phyloP scores from a whole-genome alignment of 2,113 vertebrate species.

The Macquaria australasica region DNA sequence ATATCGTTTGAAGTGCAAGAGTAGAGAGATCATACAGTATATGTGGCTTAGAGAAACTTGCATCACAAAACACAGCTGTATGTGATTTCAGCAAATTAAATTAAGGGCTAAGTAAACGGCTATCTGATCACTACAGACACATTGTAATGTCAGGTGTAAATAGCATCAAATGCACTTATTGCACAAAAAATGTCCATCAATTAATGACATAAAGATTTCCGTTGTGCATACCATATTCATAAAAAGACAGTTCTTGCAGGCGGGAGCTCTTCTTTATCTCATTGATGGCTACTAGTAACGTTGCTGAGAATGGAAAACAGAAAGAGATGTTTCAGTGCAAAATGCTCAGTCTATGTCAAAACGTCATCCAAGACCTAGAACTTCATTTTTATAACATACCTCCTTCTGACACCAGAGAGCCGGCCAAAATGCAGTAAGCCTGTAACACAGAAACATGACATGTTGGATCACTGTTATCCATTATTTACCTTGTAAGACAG shows the following conservation, averaged over 20 bases:
- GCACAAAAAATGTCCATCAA: not conserved
- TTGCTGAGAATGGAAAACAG: conserved; percentile 86
- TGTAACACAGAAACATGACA: conserved; percentile 64
- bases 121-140: not conserved
- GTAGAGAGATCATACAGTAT: not conserved
- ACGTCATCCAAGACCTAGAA: not conserved
- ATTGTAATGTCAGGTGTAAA: not conserved
- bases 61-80: not conserved
- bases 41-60: not conserved
- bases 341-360: not conserved
- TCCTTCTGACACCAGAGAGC: conserved; percentile 98
- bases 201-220: not conserved
- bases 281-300: conserved; percentile 95
- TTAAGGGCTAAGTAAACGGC: not conserved
- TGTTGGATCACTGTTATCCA: not conserved
- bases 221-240: conserved; percentile 92
- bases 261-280: conserved; percentile 94
- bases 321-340: conserved; percentile 12
- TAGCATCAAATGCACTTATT: not conserved
- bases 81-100: not conserved
- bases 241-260: conserved; percentile 90
- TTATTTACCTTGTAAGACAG: not conserved
- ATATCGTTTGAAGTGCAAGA: not conserved
- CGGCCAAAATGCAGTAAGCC: conserved; percentile 98
- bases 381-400: conserved; percentile 80